phyloP scores from a whole-genome alignment of 2,113 vertebrate genomes.

The Chrysochloris asiatica region DNA sequence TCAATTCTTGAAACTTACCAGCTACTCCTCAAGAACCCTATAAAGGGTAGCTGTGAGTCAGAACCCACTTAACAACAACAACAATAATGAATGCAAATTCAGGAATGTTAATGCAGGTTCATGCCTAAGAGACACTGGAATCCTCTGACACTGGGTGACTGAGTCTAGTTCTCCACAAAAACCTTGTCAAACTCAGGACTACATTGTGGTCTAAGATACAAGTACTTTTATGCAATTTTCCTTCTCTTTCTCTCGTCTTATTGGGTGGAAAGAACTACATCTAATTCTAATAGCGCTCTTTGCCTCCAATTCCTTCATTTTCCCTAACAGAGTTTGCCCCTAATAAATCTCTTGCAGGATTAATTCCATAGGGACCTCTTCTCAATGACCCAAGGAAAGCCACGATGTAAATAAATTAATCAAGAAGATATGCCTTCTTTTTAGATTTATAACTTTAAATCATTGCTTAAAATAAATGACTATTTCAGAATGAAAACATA shows the following conservation, averaged over 20 bases:
- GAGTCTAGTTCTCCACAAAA: background rate
- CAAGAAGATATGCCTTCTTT: background rate
- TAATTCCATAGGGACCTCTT: background rate
- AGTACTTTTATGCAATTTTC: background rate
- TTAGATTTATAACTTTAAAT: no score
- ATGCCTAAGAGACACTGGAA: background rate
- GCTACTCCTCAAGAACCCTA: no score
- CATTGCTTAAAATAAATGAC: no score
- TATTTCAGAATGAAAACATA: background rate
- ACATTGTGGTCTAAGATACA: background rate
- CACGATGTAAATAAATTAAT: background rate
- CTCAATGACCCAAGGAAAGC: background rate
- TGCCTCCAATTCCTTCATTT: background rate
- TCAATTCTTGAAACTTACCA: no score
- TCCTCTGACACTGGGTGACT: no score
- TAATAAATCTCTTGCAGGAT: background rate
- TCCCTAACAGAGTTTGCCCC: background rate
- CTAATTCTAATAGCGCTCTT: background rate
- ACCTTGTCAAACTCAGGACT: background rate
- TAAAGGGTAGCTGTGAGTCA: no score
- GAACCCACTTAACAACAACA: no score
- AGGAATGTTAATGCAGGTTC: background rate
- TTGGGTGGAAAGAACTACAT: background rate
- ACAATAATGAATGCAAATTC: background rate
- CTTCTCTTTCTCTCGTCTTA: background rate